Evolutionary conservation across 2,888 invertebrate genomes (phyloP), one percentile per base, ranked within the genome.

Genomic region (Agrochola litura): DNA sequence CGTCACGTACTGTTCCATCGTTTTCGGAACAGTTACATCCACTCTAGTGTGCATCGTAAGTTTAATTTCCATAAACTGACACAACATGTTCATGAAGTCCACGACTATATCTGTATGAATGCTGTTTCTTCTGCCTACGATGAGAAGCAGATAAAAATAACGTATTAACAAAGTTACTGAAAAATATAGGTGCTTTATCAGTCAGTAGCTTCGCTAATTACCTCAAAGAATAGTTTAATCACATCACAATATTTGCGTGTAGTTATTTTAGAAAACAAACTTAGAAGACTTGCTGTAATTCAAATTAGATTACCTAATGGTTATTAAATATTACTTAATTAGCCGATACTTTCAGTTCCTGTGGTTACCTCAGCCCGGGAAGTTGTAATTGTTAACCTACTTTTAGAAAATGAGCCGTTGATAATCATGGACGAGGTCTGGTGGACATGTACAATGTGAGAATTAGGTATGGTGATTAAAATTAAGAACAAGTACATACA

Each of bases 371-470:
- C 71, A 80, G 75, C 60, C 85, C 88, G 86, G 92, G 89, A 91
- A 91, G 81, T 89, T n/a, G 49, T 87, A 88, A 90, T 89, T 85
- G 86, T 77, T 85, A 69, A 19, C 52, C 65, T 54, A 77, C 64
- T 88, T 86, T 85, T 86, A 85, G 82, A 90, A 90, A 91, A 89
- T 88, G 56, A 86, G 74, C 83, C 89, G 88, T 85, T 72, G 58
- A 82, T 83, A 90, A 91, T 91, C 76, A 81, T 58, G 37, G 88
- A 82, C 88, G 77, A 88, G 91, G 91, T 89, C 88, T 81, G 71
- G 73, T 88, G 80, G 84, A 80, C 82, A 71, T 85, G 77, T 82
- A 87, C 87, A 86, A 88, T 88, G 73, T 77, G 69, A 78, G n/a
- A 61, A 86, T 85, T 82, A 70, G 82, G 79, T 77, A 76, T 72